Evolutionary conservation across 23 tunicate species (phyloP).

Genomic region (Botrylloides violaceus): DNA sequence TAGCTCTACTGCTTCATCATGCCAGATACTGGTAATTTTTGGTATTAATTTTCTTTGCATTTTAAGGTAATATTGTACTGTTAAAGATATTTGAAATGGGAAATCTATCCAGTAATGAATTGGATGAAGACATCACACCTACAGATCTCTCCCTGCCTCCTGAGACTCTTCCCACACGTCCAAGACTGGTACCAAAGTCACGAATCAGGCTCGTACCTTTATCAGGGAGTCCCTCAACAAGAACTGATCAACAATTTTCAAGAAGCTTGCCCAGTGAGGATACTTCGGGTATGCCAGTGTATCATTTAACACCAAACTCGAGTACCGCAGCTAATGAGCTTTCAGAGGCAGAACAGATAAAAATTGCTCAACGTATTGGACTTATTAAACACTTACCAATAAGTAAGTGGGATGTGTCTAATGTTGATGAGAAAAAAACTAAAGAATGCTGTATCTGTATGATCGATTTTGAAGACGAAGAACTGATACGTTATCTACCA

Average conservation of each 20-base stretch:
- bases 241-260: not conserved
- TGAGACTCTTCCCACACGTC: not conserved
- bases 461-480: constrained; percentile 90
- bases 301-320: constrained; percentile 50
- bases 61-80: no score
- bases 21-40: no score
- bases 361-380: constrained; percentile 73
- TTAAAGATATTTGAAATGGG: not conserved
- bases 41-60: no score
- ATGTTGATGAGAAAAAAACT: constrained; percentile 50
- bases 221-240: not conserved
- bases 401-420: constrained; percentile 60
- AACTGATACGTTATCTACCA: constrained; percentile 84
- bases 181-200: not conserved
- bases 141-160: not conserved
- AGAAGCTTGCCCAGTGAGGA: not conserved
- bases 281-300: constrained; percentile 20
- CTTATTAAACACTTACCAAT: constrained; percentile 79
- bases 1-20: no score
- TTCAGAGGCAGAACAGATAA: constrained; percentile 81
- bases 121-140: not conserved
- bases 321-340: constrained; percentile 45
- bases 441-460: constrained; percentile 94
- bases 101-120: not conserved
- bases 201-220: not conserved